Percentiles rank a stretch among this genome's conserved stretches.
phyloP scores from a whole-genome alignment of 2,113 vertebrate species.

The Tetrax tetrax region DNA sequence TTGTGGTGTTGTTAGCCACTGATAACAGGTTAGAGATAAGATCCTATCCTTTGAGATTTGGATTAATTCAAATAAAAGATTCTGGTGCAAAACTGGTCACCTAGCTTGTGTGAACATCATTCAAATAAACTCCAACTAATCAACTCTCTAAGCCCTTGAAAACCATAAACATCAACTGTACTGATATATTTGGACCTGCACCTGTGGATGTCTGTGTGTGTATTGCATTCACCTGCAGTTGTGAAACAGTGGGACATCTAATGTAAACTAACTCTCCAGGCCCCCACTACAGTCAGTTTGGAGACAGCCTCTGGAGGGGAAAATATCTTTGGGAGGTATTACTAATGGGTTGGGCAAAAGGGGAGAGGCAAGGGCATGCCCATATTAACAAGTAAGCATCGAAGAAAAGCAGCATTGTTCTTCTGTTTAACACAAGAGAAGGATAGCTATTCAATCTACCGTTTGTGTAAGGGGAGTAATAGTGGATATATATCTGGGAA shows the following conservation, averaged over 20 bases:
- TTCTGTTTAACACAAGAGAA: background rate
- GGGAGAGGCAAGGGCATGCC: background rate
- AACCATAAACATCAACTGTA: background rate
- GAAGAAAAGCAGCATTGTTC: constrained; percentile 51
- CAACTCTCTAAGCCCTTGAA: background rate
- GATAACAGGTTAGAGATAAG: background rate
- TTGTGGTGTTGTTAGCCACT: background rate
- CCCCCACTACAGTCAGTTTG: background rate
- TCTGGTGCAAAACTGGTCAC: background rate
- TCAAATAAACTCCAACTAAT: background rate
- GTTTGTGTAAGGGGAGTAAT: background rate
- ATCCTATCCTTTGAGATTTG: background rate
- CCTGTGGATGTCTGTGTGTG: background rate
- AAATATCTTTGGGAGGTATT: background rate
- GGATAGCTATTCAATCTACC: constrained; percentile 1
- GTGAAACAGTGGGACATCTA: background rate
- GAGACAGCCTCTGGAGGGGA: background rate
- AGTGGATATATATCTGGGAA: background rate
- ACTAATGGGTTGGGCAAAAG: background rate
- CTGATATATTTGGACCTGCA: background rate
- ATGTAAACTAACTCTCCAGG: background rate
- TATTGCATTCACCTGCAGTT: background rate
- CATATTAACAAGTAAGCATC: background rate
- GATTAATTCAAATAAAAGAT: background rate
- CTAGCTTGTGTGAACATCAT: background rate